Evolutionary conservation across 37 sponge, comb jelly and placozoan species (phyloP).

Genomic region (Oscarella lobularis): DNA sequence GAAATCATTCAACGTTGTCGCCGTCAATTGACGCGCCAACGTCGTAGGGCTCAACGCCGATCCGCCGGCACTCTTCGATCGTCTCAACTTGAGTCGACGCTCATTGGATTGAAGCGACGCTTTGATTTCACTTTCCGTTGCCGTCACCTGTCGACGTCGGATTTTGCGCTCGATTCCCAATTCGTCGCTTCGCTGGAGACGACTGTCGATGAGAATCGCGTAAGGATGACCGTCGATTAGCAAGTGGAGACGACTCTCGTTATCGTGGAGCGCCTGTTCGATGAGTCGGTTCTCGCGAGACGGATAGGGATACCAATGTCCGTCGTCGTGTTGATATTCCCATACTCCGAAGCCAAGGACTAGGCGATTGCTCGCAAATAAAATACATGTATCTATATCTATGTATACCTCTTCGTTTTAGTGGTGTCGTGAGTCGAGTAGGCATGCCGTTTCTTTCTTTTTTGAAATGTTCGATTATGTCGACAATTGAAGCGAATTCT

Average conservation of each 20-base stretch:
- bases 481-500: background rate
- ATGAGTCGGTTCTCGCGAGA: background rate
- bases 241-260: background rate
- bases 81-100: background rate
- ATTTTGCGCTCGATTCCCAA: background rate
- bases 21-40: background rate
- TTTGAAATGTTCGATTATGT: background rate
- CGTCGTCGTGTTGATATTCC: background rate
- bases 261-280: background rate
- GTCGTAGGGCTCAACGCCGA: background rate
- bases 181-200: background rate
- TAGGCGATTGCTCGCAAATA: too few relatives aligned
- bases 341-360: background rate
- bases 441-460: slow-evolving; percentile 1
- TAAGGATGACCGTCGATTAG: background rate
- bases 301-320: background rate
- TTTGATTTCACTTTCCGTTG: background rate
- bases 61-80: background rate
- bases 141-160: slow-evolving; percentile 1
- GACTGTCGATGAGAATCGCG: background rate
- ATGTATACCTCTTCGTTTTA: background rate
- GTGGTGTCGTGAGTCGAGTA: background rate
- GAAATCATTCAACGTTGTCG: too few relatives aligned
- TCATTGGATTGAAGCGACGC: background rate
- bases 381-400: too few relatives aligned